Conservation (phyloP, 2,797 vertebrate genomes). For the Caiman crocodilus region DNA sequence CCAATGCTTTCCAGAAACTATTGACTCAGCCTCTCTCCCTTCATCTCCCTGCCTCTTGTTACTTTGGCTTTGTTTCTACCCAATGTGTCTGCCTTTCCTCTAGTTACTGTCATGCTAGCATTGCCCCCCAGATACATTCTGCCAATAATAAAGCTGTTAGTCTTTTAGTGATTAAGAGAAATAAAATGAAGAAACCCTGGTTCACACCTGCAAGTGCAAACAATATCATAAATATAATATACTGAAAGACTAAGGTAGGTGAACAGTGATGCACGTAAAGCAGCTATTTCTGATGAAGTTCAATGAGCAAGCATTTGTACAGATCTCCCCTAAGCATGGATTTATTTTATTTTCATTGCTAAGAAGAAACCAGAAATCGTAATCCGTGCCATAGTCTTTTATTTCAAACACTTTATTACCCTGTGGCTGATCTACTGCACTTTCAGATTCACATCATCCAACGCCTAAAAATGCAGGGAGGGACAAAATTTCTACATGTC, state of each 20-base stretch:
- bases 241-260: neutral
- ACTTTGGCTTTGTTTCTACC: neutral
- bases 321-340: neutral
- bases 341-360: neutral
- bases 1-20: neutral
- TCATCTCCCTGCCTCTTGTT: neutral
- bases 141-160: neutral
- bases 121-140: neutral
- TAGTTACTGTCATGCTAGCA: neutral
- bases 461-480: neutral
- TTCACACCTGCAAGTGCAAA: neutral
- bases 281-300: neutral
- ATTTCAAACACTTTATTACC: neutral
- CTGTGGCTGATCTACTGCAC: neutral
- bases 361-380: neutral
- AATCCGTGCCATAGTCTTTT: accelerated
- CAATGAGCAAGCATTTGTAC: accelerated
- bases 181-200: neutral
- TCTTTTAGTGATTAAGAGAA: neutral
- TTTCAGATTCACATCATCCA: neutral
- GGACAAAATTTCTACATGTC: accelerated
- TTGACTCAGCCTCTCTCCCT: neutral
- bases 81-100: constrained; percentile 25
- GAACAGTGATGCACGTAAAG: accelerated
- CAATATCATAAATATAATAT: neutral